Percentiles rank a stretch among this genome's conserved stretches.
Conservation (phyloP, 1,140 invertebrate genomes). For the Catajapyx aquilonaris region DNA sequence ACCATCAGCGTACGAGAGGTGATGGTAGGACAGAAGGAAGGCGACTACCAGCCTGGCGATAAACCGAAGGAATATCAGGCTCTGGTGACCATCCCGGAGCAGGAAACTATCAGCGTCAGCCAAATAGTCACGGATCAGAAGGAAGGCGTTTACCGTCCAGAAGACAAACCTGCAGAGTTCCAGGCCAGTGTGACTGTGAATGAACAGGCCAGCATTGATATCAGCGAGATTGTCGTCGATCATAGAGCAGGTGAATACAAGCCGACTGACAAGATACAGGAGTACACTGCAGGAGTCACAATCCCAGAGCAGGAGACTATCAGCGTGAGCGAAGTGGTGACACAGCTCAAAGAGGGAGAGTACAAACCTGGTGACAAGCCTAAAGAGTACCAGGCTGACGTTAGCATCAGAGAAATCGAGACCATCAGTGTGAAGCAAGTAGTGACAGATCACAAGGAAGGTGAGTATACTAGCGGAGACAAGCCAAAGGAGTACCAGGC, state of each 20-base stretch:
- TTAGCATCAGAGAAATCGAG: slow-evolving; percentile 27
- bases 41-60: slow-evolving; percentile 25
- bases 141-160: slow-evolving; percentile 20
- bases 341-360: slow-evolving; percentile 20
- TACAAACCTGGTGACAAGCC: slow-evolving; percentile 18
- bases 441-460: slow-evolving; percentile 23
- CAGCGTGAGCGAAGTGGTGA: slow-evolving; percentile 28
- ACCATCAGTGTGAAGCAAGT: slow-evolving; percentile 29
- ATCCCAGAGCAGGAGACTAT: slow-evolving; percentile 25
- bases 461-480: slow-evolving; percentile 16
- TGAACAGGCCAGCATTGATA: slow-evolving; percentile 25
- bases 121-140: slow-evolving; percentile 25
- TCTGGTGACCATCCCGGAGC: slow-evolving; percentile 24
- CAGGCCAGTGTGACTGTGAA: slow-evolving; percentile 17
- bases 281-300: slow-evolving; percentile 18
- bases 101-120: slow-evolving; percentile 25
- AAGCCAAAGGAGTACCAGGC: slow-evolving; percentile 18
- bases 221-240: slow-evolving; percentile 28
- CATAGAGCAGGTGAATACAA: slow-evolving; percentile 32
- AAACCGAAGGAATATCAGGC: slow-evolving; percentile 26
- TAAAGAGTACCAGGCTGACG: slow-evolving; percentile 22
- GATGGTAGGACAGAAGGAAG: slow-evolving; percentile 33
- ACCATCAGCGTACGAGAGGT: slow-evolving; percentile 31
- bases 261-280: slow-evolving; percentile 20
- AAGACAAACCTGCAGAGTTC: slow-evolving; percentile 15